phyloP scores from a whole-genome alignment of 2,113 vertebrate species.

The Pterocles burchelli region DNA sequence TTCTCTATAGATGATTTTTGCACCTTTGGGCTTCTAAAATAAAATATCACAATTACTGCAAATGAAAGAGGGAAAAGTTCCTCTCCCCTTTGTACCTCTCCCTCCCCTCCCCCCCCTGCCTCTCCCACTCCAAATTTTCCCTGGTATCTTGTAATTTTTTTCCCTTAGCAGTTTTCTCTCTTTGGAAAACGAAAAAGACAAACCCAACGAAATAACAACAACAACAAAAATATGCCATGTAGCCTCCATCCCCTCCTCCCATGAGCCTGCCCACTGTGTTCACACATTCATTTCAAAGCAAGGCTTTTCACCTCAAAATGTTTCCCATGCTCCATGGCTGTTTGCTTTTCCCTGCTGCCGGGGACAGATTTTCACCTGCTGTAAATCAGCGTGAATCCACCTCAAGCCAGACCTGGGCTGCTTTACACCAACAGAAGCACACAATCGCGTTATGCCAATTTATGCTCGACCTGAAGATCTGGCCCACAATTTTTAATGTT shows the following conservation, averaged over 20 bases:
- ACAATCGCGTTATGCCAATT: not conserved
- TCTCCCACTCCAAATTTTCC: not conserved
- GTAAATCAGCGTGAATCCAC: not conserved
- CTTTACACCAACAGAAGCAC: not conserved
- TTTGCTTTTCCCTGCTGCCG: constrained; percentile 22
- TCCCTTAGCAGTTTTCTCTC: not conserved
- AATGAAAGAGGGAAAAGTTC: not conserved
- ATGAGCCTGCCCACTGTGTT: not conserved
- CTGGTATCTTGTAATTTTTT: not conserved
- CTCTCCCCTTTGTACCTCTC: not conserved
- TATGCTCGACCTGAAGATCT: not conserved
- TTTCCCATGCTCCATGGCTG: not conserved
- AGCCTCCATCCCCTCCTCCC: not conserved
- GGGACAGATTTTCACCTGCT: constrained; percentile 37
- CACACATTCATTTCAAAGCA: constrained; percentile 9
- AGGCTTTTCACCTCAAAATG: constrained; percentile 28
- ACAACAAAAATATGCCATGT: not conserved
- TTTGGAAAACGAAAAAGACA: constrained; percentile 1
- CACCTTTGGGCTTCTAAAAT: constrained; percentile 67
- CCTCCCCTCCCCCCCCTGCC: not conserved
- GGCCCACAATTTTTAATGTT: not conserved
- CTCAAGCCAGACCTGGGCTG: constrained; percentile 16
- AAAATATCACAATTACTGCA: constrained; percentile 41
- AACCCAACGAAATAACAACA: not conserved
- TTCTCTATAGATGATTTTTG: constrained; percentile 69